A percentile compares a stretch with the other conserved stretches of the same genome.
phyloP scores from a whole-genome alignment of 2,888 invertebrate genomes.

The Lobophora halterata region DNA sequence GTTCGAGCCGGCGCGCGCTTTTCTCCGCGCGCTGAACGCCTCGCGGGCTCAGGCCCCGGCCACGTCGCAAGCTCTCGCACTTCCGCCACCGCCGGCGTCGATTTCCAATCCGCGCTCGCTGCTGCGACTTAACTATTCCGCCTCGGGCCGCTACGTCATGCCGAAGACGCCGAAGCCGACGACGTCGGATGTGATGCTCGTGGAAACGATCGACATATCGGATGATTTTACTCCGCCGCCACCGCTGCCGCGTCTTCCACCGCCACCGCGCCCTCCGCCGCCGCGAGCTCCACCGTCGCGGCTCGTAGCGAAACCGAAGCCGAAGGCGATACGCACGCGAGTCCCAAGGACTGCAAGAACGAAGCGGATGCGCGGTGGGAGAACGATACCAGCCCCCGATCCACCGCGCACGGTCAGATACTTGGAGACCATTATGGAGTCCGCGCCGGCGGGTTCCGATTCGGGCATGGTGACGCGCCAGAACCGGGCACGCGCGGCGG shows the following conservation, averaged over 20 bases:
- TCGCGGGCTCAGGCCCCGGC: not conserved
- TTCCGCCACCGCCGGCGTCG: not conserved
- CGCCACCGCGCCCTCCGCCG: too few species aligned
- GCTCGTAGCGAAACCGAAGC: too few species aligned
- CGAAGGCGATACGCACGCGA: too few species aligned
- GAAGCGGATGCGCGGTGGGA: too few species aligned
- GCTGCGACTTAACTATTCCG: constrained; percentile 1
- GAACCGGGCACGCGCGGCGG: constrained; percentile 50
- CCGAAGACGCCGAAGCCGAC: constrained; percentile 1
- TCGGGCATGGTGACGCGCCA: constrained; percentile 1
- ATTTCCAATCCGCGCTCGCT: constrained; percentile 2
- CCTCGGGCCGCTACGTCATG: constrained; percentile 4
- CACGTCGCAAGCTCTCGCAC: not conserved
- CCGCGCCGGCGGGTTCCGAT: not conserved
- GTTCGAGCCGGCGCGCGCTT: constrained; percentile 1
- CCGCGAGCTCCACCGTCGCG: too few species aligned
- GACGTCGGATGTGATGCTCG: not conserved
- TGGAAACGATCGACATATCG: not conserved
- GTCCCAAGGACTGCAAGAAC: too few species aligned
- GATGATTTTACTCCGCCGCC: not conserved
- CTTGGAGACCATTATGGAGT: not conserved
- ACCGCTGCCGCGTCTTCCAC: too few species aligned
- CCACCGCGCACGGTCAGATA: not conserved
- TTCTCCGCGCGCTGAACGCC: not conserved
- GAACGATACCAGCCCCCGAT: too few species aligned